phyloP scores from a whole-genome alignment of 1,140 invertebrate genomes.

The Ceratina australensis region DNA sequence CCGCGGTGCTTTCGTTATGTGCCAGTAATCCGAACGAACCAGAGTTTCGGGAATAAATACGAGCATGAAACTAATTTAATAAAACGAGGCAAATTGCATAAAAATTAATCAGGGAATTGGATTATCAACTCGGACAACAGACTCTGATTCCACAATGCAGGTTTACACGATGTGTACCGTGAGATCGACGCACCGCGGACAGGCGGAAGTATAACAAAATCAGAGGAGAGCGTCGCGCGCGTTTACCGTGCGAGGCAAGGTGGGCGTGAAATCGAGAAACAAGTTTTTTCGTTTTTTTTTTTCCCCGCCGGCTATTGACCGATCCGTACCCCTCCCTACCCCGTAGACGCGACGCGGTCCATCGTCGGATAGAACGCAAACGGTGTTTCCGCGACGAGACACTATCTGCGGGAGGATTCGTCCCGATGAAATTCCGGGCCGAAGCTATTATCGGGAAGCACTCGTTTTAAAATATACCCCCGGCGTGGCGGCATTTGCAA shows the following conservation, averaged over 20 bases:
- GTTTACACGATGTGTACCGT: too few relatives aligned
- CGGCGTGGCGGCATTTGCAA: slow-evolving; percentile 69
- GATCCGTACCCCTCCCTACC: background rate
- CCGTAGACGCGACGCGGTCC: too few relatives aligned
- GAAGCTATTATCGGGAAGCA: slow-evolving; percentile 72
- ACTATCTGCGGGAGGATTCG: slow-evolving; percentile 25
- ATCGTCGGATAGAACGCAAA: too few relatives aligned
- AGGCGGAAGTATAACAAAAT: slow-evolving; percentile 10
- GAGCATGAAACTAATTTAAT: too few relatives aligned
- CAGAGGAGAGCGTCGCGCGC: background rate
- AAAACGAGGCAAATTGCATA: too few relatives aligned
- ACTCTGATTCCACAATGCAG: background rate
- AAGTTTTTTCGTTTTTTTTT: slow-evolving; percentile 59
- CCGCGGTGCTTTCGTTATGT: too few relatives aligned
- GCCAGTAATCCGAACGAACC: too few relatives aligned
- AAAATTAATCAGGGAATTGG: too few relatives aligned
- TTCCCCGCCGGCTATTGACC: slow-evolving; percentile 7
- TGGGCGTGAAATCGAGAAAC: slow-evolving; percentile 40
- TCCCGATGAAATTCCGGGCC: slow-evolving; percentile 54
- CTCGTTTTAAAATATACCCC: slow-evolving; percentile 74
- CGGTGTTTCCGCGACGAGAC: background rate
- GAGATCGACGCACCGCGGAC: background rate
- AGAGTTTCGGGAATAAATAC: too few relatives aligned
- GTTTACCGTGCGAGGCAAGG: slow-evolving; percentile 11
- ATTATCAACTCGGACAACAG: too few relatives aligned